A percentile compares a stretch with the other conserved stretches of the same genome.
Conservation (phyloP, 1,140 invertebrate genomes). For the Zaprionus nigranus region DNA sequence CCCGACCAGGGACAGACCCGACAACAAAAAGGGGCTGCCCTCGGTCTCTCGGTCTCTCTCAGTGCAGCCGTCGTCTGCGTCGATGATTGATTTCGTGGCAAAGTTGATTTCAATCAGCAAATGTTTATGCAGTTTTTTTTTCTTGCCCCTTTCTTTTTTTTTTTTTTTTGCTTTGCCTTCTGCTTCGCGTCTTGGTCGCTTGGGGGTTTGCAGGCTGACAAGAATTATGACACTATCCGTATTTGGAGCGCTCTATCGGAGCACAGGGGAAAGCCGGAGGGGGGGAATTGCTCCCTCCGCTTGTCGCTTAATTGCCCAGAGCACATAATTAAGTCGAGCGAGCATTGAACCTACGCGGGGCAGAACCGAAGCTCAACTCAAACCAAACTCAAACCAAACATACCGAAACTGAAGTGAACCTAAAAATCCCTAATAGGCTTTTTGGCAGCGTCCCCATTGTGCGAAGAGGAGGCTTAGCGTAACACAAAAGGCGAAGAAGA, state of each 20-base stretch:
- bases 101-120: conserved; percentile 84
- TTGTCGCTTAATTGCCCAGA: conserved; percentile 78
- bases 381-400: background rate
- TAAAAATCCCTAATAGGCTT: conserved; percentile 50
- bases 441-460: conserved; percentile 14
- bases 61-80: conserved; percentile 53
- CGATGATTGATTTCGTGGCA: conserved; percentile 84
- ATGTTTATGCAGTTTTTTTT: conserved; percentile 83
- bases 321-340: conserved; percentile 73
- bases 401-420: conserved; percentile 8
- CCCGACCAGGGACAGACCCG: conserved; percentile 19
- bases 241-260: conserved; percentile 61
- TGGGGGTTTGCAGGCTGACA: conserved; percentile 77
- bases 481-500: conserved; percentile 28
- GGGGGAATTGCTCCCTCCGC: background rate
- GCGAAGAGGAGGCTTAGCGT: conserved; percentile 35
- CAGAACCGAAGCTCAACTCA: background rate
- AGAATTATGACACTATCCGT: conserved; percentile 82
- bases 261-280: background rate
- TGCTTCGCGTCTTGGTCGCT: conserved; percentile 53
- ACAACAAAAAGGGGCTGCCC: conserved; percentile 24
- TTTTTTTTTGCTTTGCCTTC: conserved; percentile 1
- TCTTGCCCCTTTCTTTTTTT: conserved; percentile 18
- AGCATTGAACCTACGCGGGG: conserved; percentile 57
- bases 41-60: background rate